A percentile compares a stretch with the other conserved stretches of the same genome.
phyloP scores from a whole-genome alignment of 2,797 vertebrate genomes.

The Corythornis leucogaster region DNA sequence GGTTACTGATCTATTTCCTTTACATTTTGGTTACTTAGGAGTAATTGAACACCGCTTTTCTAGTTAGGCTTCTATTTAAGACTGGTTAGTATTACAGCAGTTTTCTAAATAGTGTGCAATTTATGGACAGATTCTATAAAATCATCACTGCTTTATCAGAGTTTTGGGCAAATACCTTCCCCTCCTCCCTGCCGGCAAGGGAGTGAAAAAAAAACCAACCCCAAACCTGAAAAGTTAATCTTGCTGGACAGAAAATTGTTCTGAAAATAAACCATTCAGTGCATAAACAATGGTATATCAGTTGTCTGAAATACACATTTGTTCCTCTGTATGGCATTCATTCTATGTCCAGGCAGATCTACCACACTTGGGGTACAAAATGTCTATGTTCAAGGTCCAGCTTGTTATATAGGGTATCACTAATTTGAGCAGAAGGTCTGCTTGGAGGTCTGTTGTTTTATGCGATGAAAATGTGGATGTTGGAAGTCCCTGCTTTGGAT shows the following conservation, averaged over 20 bases:
- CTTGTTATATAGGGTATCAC: not conserved
- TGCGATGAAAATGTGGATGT: not conserved
- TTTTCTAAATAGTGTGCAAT: conserved; percentile 12
- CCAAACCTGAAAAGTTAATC: conserved; percentile 41
- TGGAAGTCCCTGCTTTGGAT: not conserved
- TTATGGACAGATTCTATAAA: not conserved
- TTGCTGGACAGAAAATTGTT: conserved; percentile 5
- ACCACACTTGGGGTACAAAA: not conserved
- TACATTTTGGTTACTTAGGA: not conserved
- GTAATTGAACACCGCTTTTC: not conserved
- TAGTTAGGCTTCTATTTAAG: conserved; percentile 3
- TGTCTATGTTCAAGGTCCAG: not conserved
- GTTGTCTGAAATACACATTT: not conserved
- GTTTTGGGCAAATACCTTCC: not conserved
- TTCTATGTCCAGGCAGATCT: not conserved
- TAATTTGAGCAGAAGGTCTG: conserved; percentile 20
- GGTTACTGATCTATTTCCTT: not conserved
- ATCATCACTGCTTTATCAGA: conserved; percentile 10
- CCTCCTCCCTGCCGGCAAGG: not conserved
- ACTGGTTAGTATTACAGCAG: not conserved
- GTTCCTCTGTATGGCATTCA: not conserved
- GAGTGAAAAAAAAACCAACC: not conserved
- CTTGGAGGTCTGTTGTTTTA: not conserved
- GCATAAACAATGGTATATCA: conserved; percentile 11
- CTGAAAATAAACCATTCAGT: conserved; percentile 48